A percentile compares a stretch with the other conserved stretches of the same genome.
phyloP scores from a whole-genome alignment of 2,797 vertebrate genomes.

The Cuculus canorus region DNA sequence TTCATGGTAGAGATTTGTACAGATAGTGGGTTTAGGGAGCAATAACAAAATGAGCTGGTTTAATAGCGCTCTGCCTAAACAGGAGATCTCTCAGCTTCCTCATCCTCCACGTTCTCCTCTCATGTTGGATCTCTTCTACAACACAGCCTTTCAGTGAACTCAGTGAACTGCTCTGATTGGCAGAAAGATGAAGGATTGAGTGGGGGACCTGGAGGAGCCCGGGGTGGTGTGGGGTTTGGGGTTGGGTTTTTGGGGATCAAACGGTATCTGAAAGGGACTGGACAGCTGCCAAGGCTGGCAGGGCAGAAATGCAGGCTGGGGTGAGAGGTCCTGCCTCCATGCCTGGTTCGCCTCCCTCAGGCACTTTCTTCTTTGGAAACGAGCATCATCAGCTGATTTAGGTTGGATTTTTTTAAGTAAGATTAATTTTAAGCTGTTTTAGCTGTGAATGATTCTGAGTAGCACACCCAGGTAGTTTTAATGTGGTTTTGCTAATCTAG shows the following conservation, averaged over 20 bases:
- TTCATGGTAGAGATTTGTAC: background rate
- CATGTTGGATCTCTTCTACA: background rate
- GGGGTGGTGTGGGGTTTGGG: background rate
- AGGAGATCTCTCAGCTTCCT: background rate
- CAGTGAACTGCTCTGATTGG: background rate
- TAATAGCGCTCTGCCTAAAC: background rate
- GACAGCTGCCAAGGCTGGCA: background rate
- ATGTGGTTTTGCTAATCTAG: background rate
- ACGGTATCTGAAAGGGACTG: background rate
- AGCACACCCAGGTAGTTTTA: background rate
- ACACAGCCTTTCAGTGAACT: background rate
- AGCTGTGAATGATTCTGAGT: background rate
- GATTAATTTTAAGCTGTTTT: background rate
- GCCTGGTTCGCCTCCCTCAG: background rate
- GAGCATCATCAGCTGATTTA: background rate
- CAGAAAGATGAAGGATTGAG: background rate
- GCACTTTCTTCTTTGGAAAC: background rate
- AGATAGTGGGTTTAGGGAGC: background rate
- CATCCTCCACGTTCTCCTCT: background rate
- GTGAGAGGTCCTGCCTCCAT: background rate
- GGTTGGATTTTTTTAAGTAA: background rate
- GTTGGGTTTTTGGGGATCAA: background rate
- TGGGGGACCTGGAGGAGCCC: background rate
- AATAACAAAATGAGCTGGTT: background rate
- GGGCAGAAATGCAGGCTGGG: accelerated